A percentile compares a stretch with the other conserved stretches of the same genome.
These are phyloP conservation scores for Napeogenes inachia DNA, from an alignment of 2,888 invertebrate species.

Conservation along the genomic window DNA sequence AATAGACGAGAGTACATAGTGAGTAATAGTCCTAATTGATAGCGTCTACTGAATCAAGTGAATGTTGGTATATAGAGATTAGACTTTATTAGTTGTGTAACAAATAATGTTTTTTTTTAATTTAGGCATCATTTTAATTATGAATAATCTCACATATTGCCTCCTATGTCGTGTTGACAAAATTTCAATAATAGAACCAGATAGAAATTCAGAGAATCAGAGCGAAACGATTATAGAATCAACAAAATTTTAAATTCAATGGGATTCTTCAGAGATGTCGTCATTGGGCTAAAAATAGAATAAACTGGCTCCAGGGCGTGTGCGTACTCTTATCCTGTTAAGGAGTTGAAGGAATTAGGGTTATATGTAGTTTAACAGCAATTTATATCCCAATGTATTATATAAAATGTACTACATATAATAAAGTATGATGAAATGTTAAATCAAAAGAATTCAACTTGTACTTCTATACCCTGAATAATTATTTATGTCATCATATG, in stretches of 20 bases:
- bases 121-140: no score
- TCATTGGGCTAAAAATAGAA: slow-evolving; percentile 64
- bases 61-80: neutral
- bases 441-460: no score
- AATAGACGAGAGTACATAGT: slow-evolving; percentile 17
- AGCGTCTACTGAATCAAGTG: slow-evolving; percentile 12
- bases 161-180: no score
- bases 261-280: slow-evolving; percentile 59
- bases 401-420: neutral
- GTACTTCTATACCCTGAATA: no score
- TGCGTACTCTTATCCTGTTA: slow-evolving; percentile 61
- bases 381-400: slow-evolving; percentile 16
- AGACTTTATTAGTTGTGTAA: neutral
- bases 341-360: slow-evolving; percentile 32
- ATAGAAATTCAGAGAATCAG: slow-evolving; percentile 25
- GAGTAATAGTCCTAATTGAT: slow-evolving; percentile 18
- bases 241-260: slow-evolving; percentile 50
- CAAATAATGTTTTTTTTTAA: no score
- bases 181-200: neutral
- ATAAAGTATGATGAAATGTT: no score
- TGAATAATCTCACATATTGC: no score
- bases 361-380: no score
- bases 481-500: neutral
- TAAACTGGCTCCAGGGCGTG: slow-evolving; percentile 49
- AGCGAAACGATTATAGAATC: slow-evolving; percentile 32